These are phyloP conservation scores for Shargacucullia verbasci DNA, from an alignment of 2,888 invertebrate genomes.

Conservation along the genomic window DNA sequence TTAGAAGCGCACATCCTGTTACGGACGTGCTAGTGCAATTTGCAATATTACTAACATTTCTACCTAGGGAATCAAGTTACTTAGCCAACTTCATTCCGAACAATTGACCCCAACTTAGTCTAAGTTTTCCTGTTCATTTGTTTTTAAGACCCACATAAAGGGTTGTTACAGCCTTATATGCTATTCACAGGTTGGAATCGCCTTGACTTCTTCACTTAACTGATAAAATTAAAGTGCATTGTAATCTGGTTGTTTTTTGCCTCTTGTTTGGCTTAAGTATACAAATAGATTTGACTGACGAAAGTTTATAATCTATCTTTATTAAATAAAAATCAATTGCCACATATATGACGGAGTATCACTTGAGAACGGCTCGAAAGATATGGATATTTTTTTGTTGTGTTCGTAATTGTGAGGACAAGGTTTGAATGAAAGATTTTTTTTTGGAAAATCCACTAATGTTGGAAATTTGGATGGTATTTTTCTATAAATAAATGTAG, in stretches of 20 bases:
- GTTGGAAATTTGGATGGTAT: too few relatives aligned
- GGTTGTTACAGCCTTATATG: constrained; percentile 25
- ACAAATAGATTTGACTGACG: too few relatives aligned
- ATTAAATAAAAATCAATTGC: too few relatives aligned
- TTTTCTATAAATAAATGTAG: too few relatives aligned
- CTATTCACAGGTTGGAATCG: constrained; percentile 29
- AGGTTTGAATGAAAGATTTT: too few relatives aligned
- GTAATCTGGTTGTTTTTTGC: constrained; percentile 29
- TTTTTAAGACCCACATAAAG: constrained; percentile 38
- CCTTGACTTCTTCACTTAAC: constrained; percentile 23
- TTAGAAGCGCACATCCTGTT: constrained; percentile 9
- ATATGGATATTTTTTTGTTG: too few relatives aligned
- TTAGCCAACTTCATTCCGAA: constrained; percentile 38
- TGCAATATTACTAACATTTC: constrained; percentile 35
- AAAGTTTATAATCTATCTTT: too few relatives aligned
- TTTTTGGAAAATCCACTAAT: too few relatives aligned
- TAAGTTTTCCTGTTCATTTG: constrained; percentile 40
- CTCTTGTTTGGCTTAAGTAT: too few relatives aligned
- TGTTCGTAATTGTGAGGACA: too few relatives aligned
- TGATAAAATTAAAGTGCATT: constrained; percentile 39
- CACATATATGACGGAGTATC: too few relatives aligned
- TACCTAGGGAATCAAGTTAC: constrained; percentile 43
- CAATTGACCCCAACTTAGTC: constrained; percentile 46
- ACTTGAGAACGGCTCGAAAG: too few relatives aligned
- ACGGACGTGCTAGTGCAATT: constrained; percentile 27